A percentile compares a stretch with the other conserved stretches of the same genome.
phyloP scores from a whole-genome alignment of 2,888 invertebrate genomes.

The Epirrita christyi region DNA sequence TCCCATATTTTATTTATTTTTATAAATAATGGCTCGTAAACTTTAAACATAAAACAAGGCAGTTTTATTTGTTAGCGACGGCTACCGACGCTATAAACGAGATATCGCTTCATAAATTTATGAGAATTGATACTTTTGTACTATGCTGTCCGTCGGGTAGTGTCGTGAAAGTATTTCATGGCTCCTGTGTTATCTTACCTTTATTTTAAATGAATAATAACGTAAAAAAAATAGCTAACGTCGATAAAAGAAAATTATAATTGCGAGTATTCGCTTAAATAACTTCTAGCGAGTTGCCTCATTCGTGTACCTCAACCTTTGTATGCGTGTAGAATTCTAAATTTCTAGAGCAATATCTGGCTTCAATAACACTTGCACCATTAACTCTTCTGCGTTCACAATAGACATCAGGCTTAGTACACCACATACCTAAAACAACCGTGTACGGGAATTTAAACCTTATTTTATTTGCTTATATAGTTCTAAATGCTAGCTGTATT shows the following conservation, averaged over 20 bases:
- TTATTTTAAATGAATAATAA: too few relatives aligned
- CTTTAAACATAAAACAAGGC: constrained; percentile 68
- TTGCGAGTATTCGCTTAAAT: constrained; percentile 4
- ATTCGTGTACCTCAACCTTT: constrained; percentile 13
- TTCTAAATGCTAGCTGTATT: constrained; percentile 29
- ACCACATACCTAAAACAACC: constrained; percentile 43
- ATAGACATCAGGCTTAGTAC: constrained; percentile 61
- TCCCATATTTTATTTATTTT: constrained; percentile 65
- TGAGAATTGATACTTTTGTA: constrained; percentile 66
- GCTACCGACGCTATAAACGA: constrained; percentile 65
- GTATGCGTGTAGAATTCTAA: constrained; percentile 42
- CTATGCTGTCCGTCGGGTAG: constrained; percentile 45
- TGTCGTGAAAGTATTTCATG: constrained; percentile 37
- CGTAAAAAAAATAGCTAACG: too few relatives aligned
- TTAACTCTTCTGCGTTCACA: constrained; percentile 70
- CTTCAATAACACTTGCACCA: constrained; percentile 78
- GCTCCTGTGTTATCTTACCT: constrained; percentile 20
- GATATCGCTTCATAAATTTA: constrained; percentile 70
- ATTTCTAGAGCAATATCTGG: constrained; percentile 68
- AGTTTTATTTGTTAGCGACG: constrained; percentile 69
- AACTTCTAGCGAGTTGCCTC: too few relatives aligned
- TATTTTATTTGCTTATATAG: constrained; percentile 46
- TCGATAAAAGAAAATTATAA: too few relatives aligned
- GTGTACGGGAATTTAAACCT: constrained; percentile 45
- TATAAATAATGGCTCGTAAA: constrained; percentile 77